A percentile compares a stretch with the other conserved stretches of the same genome.
These are phyloP conservation scores for Anticlea derivata DNA, from an alignment of 2,888 invertebrate genomes.

Conservation along the genomic window DNA sequence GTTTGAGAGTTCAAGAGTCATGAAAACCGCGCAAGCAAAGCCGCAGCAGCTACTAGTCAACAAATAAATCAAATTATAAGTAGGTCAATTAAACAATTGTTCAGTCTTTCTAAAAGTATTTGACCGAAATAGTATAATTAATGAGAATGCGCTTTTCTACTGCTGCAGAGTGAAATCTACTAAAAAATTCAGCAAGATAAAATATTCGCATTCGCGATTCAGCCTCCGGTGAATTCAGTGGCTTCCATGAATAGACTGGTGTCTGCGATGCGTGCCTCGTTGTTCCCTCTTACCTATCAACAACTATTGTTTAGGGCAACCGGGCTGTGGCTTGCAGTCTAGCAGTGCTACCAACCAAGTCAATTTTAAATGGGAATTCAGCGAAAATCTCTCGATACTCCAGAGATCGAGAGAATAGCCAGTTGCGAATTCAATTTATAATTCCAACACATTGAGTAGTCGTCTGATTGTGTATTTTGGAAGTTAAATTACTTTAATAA, in stretches of 20 bases:
- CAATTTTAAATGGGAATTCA: slow-evolving; percentile 14
- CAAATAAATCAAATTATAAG: no score
- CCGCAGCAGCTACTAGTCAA: no score
- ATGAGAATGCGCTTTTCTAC: neutral
- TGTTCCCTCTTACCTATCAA: slow-evolving; percentile 32
- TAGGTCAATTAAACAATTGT: no score
- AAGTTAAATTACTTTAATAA: slow-evolving; percentile 10
- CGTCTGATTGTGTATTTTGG: neutral
- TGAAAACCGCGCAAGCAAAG: no score
- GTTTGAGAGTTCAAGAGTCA: no score
- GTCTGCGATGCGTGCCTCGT: slow-evolving; percentile 47
- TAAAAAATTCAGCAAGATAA: neutral
- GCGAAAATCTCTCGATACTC: slow-evolving; percentile 1
- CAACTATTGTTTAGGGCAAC: slow-evolving; percentile 45
- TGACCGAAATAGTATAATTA: neutral
- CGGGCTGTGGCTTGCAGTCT: slow-evolving; percentile 8
- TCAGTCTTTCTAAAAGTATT: neutral
- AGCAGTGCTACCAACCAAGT: neutral
- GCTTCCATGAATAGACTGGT: slow-evolving; percentile 57
- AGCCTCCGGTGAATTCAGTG: slow-evolving; percentile 48
- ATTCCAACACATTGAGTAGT: neutral
- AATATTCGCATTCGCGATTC: slow-evolving; percentile 2
- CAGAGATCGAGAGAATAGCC: neutral
- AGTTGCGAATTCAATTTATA: slow-evolving; percentile 9
- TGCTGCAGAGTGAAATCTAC: neutral